phyloP scores from a whole-genome alignment of 2,797 vertebrate species.

The Tokudaia tokunoshimensis region DNA sequence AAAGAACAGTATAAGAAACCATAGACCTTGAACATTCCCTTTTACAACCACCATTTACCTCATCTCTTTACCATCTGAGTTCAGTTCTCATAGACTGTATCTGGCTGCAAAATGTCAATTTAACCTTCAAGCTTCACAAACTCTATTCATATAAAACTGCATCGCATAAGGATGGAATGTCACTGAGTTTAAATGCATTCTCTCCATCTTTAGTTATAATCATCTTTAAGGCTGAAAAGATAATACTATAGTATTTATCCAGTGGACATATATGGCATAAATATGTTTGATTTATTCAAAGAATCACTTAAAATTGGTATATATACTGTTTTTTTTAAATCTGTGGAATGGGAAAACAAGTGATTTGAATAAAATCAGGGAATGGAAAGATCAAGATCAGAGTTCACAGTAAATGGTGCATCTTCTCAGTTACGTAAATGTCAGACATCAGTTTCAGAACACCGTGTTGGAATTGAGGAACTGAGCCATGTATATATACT shows the following conservation, averaged over 20 bases:
- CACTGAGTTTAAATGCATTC: neutral
- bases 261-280: constrained; percentile 25
- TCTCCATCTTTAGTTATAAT: constrained; percentile 62
- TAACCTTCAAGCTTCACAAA: constrained; percentile 75
- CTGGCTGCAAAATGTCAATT: constrained; percentile 56
- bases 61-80: constrained; percentile 17
- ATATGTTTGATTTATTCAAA: constrained; percentile 63
- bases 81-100: constrained; percentile 5
- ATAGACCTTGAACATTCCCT: constrained; percentile 64
- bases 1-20: constrained; percentile 73
- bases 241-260: constrained; percentile 62
- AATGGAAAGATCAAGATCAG: constrained; percentile 74
- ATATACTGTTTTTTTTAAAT: constrained; percentile 14
- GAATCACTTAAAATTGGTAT: constrained; percentile 51
- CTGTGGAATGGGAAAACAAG: neutral
- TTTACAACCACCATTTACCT: constrained; percentile 38
- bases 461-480: constrained; percentile 67
- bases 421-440: constrained; percentile 80
- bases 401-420: constrained; percentile 75
- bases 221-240: neutral
- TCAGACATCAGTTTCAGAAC: constrained; percentile 78
- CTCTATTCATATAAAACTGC: constrained; percentile 47
- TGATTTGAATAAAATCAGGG: constrained; percentile 52
- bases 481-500: constrained; percentile 12
- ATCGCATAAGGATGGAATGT: constrained; percentile 51